Evolutionary conservation across 2,113 vertebrate species (phyloP).

Genomic region (Argyrosomus japonicus): DNA sequence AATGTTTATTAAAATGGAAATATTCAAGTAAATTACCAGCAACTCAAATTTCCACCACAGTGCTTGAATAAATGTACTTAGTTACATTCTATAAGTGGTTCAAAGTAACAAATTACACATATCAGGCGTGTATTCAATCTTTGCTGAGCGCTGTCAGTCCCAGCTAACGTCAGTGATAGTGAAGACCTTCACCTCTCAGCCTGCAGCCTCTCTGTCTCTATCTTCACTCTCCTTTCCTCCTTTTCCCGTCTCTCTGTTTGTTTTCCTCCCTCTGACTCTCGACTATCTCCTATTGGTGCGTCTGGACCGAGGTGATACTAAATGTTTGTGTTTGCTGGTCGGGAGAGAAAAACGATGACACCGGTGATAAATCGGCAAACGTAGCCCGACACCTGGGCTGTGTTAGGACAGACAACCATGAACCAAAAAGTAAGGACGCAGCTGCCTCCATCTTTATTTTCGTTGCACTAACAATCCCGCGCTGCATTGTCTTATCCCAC

Average conservation of each 20-base stretch:
- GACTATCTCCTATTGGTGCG: slow-evolving; percentile 44
- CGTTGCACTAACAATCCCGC: slow-evolving; percentile 15
- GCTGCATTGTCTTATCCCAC: slow-evolving; percentile 46
- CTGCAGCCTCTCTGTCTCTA: slow-evolving; percentile 16
- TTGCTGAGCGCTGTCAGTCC: background rate
- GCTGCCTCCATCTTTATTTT: slow-evolving; percentile 58
- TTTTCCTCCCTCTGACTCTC: slow-evolving; percentile 26
- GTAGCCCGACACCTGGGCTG: slow-evolving; percentile 59
- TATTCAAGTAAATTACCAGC: background rate
- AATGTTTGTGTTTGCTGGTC: slow-evolving; percentile 43
- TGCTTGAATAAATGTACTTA: too few species aligned
- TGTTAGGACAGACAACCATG: slow-evolving; percentile 49
- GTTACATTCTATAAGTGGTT: background rate
- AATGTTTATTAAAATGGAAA: too few species aligned
- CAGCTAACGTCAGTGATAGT: background rate
- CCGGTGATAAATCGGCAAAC: slow-evolving; percentile 39
- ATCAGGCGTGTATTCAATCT: background rate
- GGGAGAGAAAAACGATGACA: slow-evolving; percentile 50
- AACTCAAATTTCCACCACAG: background rate
- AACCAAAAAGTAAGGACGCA: slow-evolving; percentile 26
- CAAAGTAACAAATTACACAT: background rate
- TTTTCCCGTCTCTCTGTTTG: slow-evolving; percentile 36
- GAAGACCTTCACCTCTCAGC: background rate
- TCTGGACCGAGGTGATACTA: slow-evolving; percentile 54
- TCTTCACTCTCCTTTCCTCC: slow-evolving; percentile 15